Evolutionary conservation across 1,140 invertebrate species (phyloP).

Genomic region (Aphelenchoides avenae): DNA sequence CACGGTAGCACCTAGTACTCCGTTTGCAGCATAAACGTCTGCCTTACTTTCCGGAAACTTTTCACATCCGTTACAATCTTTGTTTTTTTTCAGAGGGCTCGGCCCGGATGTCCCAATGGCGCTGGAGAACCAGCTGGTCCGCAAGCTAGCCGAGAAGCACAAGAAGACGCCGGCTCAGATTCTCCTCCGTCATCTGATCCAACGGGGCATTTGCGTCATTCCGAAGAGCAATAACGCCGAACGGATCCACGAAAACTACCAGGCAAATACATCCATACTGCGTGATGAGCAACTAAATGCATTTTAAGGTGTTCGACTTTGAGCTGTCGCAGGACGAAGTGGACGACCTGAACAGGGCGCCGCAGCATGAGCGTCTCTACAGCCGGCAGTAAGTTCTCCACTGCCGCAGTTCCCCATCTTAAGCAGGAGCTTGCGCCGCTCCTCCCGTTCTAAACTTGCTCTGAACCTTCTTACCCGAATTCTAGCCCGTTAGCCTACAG

Average conservation of each 20-base stretch:
- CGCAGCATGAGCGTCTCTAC: no score
- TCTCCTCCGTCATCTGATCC: conserved; percentile 71
- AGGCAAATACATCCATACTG: no score
- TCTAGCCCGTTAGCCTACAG: no score
- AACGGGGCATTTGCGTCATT: conserved; percentile 72
- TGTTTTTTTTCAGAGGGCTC: conserved; percentile 36
- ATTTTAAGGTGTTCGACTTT: conserved; percentile 41
- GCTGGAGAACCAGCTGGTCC: neutral
- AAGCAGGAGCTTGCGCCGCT: no score
- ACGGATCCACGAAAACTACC: conserved; percentile 65
- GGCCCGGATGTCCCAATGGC: conserved; percentile 17
- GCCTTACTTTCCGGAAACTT: conserved; percentile 24
- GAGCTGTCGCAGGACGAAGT: conserved; percentile 32
- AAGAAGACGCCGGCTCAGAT: conserved; percentile 74
- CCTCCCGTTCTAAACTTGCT: no score
- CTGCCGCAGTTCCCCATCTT: no score
- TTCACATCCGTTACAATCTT: neutral
- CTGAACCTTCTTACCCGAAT: no score
- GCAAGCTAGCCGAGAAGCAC: conserved; percentile 66
- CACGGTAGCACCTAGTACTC: conserved; percentile 57
- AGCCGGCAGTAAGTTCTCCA: no score
- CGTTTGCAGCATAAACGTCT: conserved; percentile 59
- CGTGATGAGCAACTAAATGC: no score
- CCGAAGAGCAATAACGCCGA: conserved; percentile 75
- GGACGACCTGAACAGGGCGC: conserved; percentile 18